Evolutionary conservation across 1,140 invertebrate genomes (phyloP), one percentile per base, ranked within the genome.

Genomic region (Dinothrombium tinctorium): DNA sequence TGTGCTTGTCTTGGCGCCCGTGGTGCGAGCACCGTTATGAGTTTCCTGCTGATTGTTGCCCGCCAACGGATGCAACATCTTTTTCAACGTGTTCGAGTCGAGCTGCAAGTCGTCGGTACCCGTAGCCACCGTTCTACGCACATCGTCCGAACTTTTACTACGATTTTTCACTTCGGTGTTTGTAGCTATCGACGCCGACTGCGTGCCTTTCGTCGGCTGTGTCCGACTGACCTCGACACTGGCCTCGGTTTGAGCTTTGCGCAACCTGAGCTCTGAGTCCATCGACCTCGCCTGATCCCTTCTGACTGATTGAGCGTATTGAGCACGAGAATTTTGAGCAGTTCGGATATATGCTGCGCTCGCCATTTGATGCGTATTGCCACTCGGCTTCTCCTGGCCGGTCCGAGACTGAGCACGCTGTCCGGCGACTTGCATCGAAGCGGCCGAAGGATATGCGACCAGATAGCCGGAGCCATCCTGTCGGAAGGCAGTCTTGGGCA

Each of bases 21-120:
- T n/a, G n/a, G n/a, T n/a, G n/a, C n/a, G 28, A 29, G 9, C 28
- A 26, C 23, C 23, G 14, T 6, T 20, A 29, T 21, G n/a, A n/a
- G 33, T 29, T 2, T n/a, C 17, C 9, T 29, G 14, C 6, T 28
- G 22, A 26, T 9, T 47, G 33, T 78, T 46, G 11, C 52, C 49
- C 4, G 79, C 73, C 67, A 92, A 77, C 19, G 83, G 83, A 51
- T 89, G 87, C 45, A 92, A 61, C 77, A 92, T 86, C 33, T 78
- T 68, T 55, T 90, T 89, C 46, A 92, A 61, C 1, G 81, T 87
- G 56, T 77, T 80, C 47, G 80, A 78, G 58, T 82, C 79, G 49
- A 64, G 54, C 47, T 50, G 51, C 12, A 53, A 41, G 8, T 41
- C 50, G 56, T 22, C 61, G 17, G 22, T 66, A 59, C 47, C 63